A percentile compares a stretch with the other conserved stretches of the same genome.
These are phyloP conservation scores for Crocidura indochinensis DNA, from an alignment of 2,797 vertebrate species.

Conservation along the genomic window DNA sequence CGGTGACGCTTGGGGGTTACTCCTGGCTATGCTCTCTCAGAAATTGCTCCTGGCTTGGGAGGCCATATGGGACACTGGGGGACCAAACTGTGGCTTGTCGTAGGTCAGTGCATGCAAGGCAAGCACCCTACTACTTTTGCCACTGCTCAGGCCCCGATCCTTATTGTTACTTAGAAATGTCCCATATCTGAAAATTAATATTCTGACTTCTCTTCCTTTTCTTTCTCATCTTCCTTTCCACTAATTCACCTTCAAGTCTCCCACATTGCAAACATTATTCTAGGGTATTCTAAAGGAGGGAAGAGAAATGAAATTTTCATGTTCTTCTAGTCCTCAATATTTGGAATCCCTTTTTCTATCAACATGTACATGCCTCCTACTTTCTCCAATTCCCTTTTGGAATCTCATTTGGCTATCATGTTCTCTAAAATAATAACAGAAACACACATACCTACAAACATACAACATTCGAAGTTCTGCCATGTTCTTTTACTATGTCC, in stretches of 20 bases:
- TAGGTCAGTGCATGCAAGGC: too few species aligned
- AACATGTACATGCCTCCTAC: not conserved
- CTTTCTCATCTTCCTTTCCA: not conserved
- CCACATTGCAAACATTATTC: not conserved
- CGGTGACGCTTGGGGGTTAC: too few species aligned
- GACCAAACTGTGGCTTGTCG: too few species aligned
- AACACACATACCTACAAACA: too few species aligned
- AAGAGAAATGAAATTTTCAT: constrained; percentile 7
- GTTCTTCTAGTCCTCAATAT: not conserved
- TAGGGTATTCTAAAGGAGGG: not conserved
- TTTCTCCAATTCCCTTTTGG: constrained; percentile 34
- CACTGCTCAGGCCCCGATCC: not conserved
- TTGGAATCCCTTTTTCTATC: not conserved
- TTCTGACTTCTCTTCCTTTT: not conserved
- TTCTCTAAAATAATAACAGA: not conserved
- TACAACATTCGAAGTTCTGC: not conserved
- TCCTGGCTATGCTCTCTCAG: too few species aligned
- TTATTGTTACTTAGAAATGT: not conserved
- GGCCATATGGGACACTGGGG: too few species aligned
- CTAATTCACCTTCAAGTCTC: not conserved
- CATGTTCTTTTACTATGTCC: not conserved
- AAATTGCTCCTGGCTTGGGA: too few species aligned
- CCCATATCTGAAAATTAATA: constrained; percentile 2
- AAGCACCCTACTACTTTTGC: too few species aligned
- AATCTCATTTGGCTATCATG: not conserved